Base-by-base conservation (phyloP, 2,888 invertebrate genomes). In the Lasius platythorax region DNA sequence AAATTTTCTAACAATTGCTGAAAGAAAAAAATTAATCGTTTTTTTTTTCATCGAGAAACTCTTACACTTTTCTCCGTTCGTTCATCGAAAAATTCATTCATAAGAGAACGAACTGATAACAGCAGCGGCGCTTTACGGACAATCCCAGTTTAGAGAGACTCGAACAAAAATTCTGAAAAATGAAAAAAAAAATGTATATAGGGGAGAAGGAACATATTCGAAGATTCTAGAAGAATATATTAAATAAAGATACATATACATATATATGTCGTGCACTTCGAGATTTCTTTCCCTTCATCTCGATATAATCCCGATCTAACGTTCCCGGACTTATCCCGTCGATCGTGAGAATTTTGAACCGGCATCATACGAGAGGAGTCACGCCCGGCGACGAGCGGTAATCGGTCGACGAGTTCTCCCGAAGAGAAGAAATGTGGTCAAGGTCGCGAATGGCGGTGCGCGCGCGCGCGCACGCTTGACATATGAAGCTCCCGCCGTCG, bases 341-440 rank as follows among this genome's bases (percentile, higher is more conserved):
- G 64, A 53, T 68, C 67, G 50, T 28, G 56, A 64, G 72, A 86
- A 81, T 78, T 75, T 84, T 66, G 23, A 64, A 63, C 66, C 75
- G 75, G 63, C 66, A 50, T 33, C 28, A 30, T 15, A 33, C 50
- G 75, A 76, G 64, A 64, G 63, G 33, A 82, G 68, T 84, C 83
- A 82, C 73, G 87, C 85, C 70, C 68, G 82, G n/a, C 53, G 83
- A 72, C 78, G 61, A 81, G n/a, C 46, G 63, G 72, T 67, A 81
- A 61, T 72, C 70, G 18, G 85, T 76, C 53, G 84, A 37, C 83
- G 82, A 64, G 68, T 82, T 82, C 84, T 78, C 83, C 78, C 56
- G 76, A 89, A 84, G 75, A 84, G 70, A 85, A 76, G 88, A 87
- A 89, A 90, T 87, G 85, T 90, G 90, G 90, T 90, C 90, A 90